Evolutionary conservation across 2,888 invertebrate genomes (phyloP).

Genomic region (Leucania comma): DNA sequence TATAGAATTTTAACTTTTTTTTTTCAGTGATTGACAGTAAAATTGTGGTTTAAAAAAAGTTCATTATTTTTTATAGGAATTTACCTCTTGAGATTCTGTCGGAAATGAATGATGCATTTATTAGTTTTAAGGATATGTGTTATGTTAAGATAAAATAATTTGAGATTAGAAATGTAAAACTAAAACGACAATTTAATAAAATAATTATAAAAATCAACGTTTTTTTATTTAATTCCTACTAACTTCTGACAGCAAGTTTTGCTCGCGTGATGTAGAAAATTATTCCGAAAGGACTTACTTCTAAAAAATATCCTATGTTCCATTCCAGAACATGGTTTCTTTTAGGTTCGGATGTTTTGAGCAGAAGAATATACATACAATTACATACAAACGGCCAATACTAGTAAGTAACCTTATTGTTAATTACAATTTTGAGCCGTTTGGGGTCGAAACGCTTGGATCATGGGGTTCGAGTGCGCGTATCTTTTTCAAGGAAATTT

Average conservation of each 20-base stretch:
- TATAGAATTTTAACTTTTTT: not conserved
- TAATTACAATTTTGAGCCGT: no score
- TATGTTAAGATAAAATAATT: constrained; percentile 35
- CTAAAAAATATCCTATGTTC: not conserved
- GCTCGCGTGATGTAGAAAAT: not conserved
- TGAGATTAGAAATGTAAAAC: constrained; percentile 42
- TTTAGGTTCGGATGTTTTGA: not conserved
- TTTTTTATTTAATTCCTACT: not conserved
- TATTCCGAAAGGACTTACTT: not conserved
- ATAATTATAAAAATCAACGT: constrained; percentile 18
- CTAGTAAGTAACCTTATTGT: no score
- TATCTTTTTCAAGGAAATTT: no score
- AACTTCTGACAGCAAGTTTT: not conserved
- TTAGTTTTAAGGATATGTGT: constrained; percentile 31
- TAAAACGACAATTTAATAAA: constrained; percentile 36
- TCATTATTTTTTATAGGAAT: not conserved
- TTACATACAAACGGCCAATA: no score
- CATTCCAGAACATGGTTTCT: no score
- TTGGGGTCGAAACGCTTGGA: no score
- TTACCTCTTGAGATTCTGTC: constrained; percentile 23
- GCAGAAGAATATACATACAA: not conserved
- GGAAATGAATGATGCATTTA: constrained; percentile 59
- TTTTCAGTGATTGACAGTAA: constrained; percentile 13
- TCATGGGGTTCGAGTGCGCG: no score
- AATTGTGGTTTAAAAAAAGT: not conserved